Base-by-base conservation (phyloP, 1,140 invertebrate genomes). In the Pogonomyrmex barbatus region DNA sequence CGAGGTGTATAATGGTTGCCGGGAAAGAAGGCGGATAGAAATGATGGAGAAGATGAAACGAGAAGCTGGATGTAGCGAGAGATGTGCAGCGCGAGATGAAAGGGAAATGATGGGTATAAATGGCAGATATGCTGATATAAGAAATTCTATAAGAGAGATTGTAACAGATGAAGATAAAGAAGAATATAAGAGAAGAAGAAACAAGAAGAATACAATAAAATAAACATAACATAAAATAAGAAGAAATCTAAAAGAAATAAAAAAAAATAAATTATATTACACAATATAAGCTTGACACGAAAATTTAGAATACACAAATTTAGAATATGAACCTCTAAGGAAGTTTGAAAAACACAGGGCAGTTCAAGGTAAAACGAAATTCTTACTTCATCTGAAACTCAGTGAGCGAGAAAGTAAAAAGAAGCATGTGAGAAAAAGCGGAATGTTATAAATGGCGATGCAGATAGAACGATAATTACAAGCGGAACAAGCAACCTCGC, bases 101-200 rank as follows among this genome's bases (percentile, higher is more conserved):
- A 83, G 79, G 79, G 54, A 82, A 82, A 82, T 82, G 79, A 82
- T n/a, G 67, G 68, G 42, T 73, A 73, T 82, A 82, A 73, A 73
- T 58, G 52, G 67, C 42, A 82, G 42, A 82, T 73, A 82, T 14
- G 67, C 67, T 73, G 79, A 82, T 82, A 47, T 30, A 47, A 71
- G 52, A 47, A 60, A 58, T 75, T 75, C 71, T 36, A 60, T 8
- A 14, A 42, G 39, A 71, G 30, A 68, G 30, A 73, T 82, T 10
- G 39, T 73, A 60, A 82, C 39, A 42, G n/a, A 9, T n/a, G 9
- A n/a, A 30, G 14, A 70, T 56, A 3, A 71, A 82, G 67, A 58
- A 8, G 6, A 33, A 36, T 12, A 36, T 33, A 30, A 24, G 24
- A 24, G 24, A 24, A 24, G 24, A 24, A 54, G 1, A n/a, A 52